These are phyloP conservation scores for Paracentrotus lividus DNA, from an alignment of 53 echinoderm and acorn worm species.

Conservation along the genomic window DNA sequence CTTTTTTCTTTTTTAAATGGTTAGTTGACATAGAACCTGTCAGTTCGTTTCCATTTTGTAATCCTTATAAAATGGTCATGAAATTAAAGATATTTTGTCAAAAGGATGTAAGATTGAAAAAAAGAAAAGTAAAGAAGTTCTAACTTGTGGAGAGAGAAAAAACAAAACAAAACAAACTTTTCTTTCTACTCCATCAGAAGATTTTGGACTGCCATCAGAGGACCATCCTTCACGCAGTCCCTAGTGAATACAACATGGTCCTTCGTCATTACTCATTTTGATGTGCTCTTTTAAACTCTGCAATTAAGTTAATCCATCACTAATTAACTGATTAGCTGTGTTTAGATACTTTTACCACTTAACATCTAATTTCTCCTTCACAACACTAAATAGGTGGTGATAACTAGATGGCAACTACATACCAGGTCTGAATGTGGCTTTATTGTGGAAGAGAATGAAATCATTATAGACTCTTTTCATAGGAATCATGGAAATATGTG, in stretches of 20 bases:
- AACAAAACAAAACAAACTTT: too few relatives aligned
- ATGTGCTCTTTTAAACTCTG: neutral
- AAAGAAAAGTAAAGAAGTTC: too few relatives aligned
- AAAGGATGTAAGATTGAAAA: too few relatives aligned
- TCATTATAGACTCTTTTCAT: neutral
- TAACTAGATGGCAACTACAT: neutral
- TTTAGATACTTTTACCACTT: neutral
- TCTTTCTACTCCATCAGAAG: too few relatives aligned
- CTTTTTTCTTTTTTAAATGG: too few relatives aligned
- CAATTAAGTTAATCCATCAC: neutral
- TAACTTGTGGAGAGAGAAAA: too few relatives aligned
- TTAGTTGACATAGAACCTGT: too few relatives aligned
- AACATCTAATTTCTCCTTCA: neutral
- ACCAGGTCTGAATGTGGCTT: neutral
- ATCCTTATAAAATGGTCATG: too few relatives aligned
- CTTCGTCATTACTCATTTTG: neutral
- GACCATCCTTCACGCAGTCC: neutral
- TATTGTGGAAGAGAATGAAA: neutral
- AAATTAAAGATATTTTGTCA: too few relatives aligned
- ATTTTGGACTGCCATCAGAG: too few relatives aligned
- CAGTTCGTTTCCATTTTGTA: too few relatives aligned
- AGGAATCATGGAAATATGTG: too few relatives aligned
- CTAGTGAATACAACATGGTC: neutral
- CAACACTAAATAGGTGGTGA: neutral
- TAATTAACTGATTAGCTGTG: neutral